These are phyloP conservation scores for Pinctada fucata DNA, from an alignment of 2,888 invertebrate species.

Conservation along the genomic window DNA sequence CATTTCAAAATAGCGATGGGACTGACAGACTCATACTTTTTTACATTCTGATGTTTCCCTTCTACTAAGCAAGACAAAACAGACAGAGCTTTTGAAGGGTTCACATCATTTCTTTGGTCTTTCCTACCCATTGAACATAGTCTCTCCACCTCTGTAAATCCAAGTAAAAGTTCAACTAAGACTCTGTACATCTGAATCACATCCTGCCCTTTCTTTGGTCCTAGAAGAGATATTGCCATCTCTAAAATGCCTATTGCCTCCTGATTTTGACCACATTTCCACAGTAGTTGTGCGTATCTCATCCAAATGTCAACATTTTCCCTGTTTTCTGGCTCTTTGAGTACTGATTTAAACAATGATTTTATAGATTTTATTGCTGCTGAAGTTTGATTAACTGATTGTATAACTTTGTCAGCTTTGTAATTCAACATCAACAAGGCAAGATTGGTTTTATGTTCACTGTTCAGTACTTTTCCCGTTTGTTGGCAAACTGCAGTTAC, in stretches of 20 bases:
- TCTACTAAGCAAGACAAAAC: slow-evolving; percentile 52
- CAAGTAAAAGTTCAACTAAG: slow-evolving; percentile 54
- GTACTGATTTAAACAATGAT: slow-evolving; percentile 37
- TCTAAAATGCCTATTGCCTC: slow-evolving; percentile 70
- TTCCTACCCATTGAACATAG: neutral
- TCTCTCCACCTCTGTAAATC: slow-evolving; percentile 34
- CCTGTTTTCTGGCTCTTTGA: slow-evolving; percentile 72
- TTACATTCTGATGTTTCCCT: slow-evolving; percentile 46
- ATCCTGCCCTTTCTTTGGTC: slow-evolving; percentile 15
- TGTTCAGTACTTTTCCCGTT: neutral
- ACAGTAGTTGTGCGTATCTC: slow-evolving; percentile 69
- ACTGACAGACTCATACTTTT: slow-evolving; percentile 30
- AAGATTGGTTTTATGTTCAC: neutral
- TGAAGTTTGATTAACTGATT: neutral
- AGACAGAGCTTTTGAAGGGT: slow-evolving; percentile 38
- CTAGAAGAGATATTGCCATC: slow-evolving; percentile 59
- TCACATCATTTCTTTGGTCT: neutral
- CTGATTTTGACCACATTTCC: slow-evolving; percentile 60
- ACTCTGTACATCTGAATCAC: slow-evolving; percentile 55
- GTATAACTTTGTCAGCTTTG: neutral
- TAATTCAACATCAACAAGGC: neutral
- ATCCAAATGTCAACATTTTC: slow-evolving; percentile 73
- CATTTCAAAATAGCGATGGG: slow-evolving; percentile 47
- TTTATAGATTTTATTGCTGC: neutral
- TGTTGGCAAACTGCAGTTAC: neutral